These are phyloP conservation scores for Neoitamus cyanurus DNA, from an alignment of 2,888 invertebrate species.

Conservation along the genomic window DNA sequence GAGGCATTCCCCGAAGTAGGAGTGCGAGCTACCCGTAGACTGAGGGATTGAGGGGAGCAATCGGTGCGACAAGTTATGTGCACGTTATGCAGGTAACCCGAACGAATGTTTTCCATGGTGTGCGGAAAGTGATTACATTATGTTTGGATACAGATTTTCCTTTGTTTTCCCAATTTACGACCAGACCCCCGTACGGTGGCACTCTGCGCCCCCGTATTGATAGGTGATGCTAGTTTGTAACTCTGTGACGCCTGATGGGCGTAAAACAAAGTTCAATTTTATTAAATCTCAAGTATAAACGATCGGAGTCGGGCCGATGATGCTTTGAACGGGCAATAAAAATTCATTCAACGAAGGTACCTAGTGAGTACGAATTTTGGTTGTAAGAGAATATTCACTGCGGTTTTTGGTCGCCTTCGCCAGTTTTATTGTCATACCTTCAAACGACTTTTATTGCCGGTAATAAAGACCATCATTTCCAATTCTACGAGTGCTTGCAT, in stretches of 20 bases:
- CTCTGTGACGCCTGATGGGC: background rate
- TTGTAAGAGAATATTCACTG: background rate
- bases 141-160: slow-evolving; percentile 14
- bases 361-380: background rate
- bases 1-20: background rate
- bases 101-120: background rate
- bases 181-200: background rate
- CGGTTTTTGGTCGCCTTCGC: too few species aligned
- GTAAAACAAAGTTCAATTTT: background rate
- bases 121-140: slow-evolving; percentile 19
- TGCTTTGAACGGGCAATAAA: background rate
- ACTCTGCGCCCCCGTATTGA: background rate
- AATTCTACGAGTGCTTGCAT: too few species aligned
- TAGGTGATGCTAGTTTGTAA: background rate
- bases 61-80: slow-evolving; percentile 12
- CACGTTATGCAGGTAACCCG: slow-evolving; percentile 13
- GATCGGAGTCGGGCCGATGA: background rate
- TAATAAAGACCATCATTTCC: too few species aligned
- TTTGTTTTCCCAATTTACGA: slow-evolving; percentile 7
- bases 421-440: too few species aligned
- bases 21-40: background rate
- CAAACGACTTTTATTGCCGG: too few species aligned
- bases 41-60: background rate
- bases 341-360: background rate
- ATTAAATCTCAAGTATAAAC: background rate